phyloP scores from a whole-genome alignment of 2,888 invertebrate genomes.

The Bombyx huttoni region DNA sequence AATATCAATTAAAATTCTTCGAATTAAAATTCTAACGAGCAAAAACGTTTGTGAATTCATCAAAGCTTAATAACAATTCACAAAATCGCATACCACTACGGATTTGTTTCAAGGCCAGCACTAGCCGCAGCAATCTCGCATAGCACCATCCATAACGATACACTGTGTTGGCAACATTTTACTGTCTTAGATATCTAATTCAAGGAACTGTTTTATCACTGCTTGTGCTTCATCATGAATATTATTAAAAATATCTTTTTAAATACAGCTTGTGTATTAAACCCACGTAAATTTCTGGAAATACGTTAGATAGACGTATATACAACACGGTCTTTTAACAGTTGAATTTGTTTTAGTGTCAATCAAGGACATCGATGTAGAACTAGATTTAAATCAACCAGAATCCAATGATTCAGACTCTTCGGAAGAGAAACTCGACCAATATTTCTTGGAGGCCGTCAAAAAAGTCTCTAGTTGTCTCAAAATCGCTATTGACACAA shows the following conservation, averaged over 20 bases:
- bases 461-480: slow-evolving; percentile 44
- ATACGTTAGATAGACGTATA: too few relatives aligned
- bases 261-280: background rate
- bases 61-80: background rate
- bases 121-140: slow-evolving; percentile 29
- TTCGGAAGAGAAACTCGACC: slow-evolving; percentile 81
- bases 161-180: background rate
- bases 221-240: background rate
- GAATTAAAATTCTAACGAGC: background rate
- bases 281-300: too few relatives aligned
- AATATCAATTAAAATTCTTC: background rate
- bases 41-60: background rate
- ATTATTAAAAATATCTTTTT: background rate
- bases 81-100: background rate
- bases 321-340: background rate
- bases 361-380: slow-evolving; percentile 31
- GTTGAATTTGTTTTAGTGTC: slow-evolving; percentile 15
- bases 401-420: slow-evolving; percentile 87
- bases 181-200: background rate
- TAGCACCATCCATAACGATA: slow-evolving; percentile 11
- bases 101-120: slow-evolving; percentile 17
- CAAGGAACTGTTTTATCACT: background rate
- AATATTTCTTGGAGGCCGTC: slow-evolving; percentile 67
- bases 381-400: slow-evolving; percentile 75
- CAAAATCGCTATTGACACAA: slow-evolving; percentile 40